Evolutionary conservation across 1,140 invertebrate genomes (phyloP).

Genomic region (Orius laevigatus): DNA sequence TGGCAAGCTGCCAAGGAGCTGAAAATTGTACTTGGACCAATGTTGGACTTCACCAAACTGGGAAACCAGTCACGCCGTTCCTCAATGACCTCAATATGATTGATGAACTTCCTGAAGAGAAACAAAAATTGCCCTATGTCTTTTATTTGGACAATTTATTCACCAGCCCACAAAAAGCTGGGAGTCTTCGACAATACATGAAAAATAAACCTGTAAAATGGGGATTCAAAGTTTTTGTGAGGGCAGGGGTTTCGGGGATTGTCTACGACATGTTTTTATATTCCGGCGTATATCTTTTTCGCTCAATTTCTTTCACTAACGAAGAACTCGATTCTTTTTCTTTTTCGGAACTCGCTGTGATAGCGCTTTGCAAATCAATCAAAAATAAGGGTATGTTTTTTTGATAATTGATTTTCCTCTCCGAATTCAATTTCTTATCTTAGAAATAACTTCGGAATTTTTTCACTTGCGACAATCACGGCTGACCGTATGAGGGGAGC

Average conservation of each 20-base stretch:
- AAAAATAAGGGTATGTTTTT: background rate
- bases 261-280: background rate
- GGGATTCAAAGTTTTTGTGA: conserved; percentile 9
- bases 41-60: no score
- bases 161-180: no score
- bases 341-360: background rate
- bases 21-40: no score
- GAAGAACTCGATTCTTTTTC: background rate
- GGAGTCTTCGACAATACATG: background rate
- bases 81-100: no score
- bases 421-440: background rate
- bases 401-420: background rate
- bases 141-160: no score
- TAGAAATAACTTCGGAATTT: background rate
- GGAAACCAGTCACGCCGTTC: no score
- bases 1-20: no score
- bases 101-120: no score
- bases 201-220: conserved; percentile 8
- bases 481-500: no score
- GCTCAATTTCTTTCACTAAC: background rate
- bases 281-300: background rate
- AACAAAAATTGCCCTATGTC: no score
- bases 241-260: background rate
- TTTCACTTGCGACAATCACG: no score
- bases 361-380: background rate